phyloP scores from a whole-genome alignment of 2,888 invertebrate species.

The Coronaproctus castanopsis region DNA sequence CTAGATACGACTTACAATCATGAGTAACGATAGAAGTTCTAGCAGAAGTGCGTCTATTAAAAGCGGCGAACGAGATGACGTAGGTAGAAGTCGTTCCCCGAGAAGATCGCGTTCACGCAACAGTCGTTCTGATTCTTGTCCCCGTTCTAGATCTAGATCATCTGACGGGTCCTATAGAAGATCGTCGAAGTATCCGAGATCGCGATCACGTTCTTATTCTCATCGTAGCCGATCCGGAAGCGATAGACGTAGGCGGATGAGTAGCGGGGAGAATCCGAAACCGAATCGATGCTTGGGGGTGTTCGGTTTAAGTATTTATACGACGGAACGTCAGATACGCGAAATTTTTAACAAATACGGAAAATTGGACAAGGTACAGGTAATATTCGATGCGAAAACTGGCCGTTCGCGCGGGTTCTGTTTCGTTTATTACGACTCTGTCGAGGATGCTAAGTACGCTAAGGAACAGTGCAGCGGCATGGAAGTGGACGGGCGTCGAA shows the following conservation, averaged over 20 bases:
- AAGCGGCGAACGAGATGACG: not conserved
- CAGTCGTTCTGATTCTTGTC: not conserved
- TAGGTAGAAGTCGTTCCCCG: not conserved
- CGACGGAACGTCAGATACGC: constrained; percentile 75
- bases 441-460: constrained; percentile 76
- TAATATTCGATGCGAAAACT: constrained; percentile 86
- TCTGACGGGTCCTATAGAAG: not conserved
- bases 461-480: constrained; percentile 85
- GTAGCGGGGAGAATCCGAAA: constrained; percentile 48
- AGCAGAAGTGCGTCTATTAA: not conserved
- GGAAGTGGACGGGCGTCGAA: constrained; percentile 80
- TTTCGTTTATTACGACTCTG: constrained; percentile 78
- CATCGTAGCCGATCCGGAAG: constrained; percentile 8
- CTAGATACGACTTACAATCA: too few relatives aligned
- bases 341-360: constrained; percentile 86
- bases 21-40: not conserved
- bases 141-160: not conserved
- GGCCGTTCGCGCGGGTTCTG: constrained; percentile 88
- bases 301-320: constrained; percentile 82
- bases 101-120: not conserved
- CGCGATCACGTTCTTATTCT: not conserved
- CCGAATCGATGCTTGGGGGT: constrained; percentile 80
- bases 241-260: not conserved
- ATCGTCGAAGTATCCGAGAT: not conserved
- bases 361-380: constrained; percentile 73